Conservation (phyloP, 2,888 invertebrate genomes). For the Lycocerus yunnanus region DNA sequence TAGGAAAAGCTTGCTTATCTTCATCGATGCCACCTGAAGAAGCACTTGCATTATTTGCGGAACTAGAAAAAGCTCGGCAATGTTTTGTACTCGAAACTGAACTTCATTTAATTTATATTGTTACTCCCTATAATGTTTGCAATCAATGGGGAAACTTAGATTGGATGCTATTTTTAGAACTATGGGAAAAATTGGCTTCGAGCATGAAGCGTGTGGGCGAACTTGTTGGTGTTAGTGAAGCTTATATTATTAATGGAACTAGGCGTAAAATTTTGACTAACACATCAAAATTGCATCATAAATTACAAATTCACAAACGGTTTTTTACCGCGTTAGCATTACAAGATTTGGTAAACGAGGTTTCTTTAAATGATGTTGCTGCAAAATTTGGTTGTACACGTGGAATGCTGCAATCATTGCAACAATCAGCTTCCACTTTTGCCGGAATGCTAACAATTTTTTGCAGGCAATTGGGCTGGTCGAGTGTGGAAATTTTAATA, state of each 20-base stretch:
- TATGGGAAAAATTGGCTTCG: constrained; percentile 81
- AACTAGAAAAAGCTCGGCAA: constrained; percentile 86
- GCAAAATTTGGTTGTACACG: constrained; percentile 83
- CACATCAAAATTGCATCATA: constrained; percentile 57
- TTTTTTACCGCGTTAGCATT: constrained; percentile 91
- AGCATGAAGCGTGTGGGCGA: constrained; percentile 87
- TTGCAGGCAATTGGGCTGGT: constrained; percentile 91
- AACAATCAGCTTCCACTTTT: constrained; percentile 94
- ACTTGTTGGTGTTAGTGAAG: constrained; percentile 85
- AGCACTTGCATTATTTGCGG: constrained; percentile 85
- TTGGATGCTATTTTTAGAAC: constrained; percentile 76
- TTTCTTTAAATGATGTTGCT: constrained; percentile 79
- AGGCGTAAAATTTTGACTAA: constrained; percentile 67
- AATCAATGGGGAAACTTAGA: constrained; percentile 80
- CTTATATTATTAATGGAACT: constrained; percentile 79
- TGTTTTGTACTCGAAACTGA: constrained; percentile 93
- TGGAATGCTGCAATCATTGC: constrained; percentile 90
- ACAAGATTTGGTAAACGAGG: constrained; percentile 91
- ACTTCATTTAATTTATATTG: constrained; percentile 91
- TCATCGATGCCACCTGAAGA: constrained; percentile 96
- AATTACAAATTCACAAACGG: constrained; percentile 70
- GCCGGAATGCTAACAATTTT: constrained; percentile 98
- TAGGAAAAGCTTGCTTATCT: constrained; percentile 90
- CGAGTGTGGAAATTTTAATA: constrained; percentile 84
- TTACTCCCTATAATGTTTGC: constrained; percentile 90